phyloP scores from a whole-genome alignment of 2,113 vertebrate species.

The Cynopterus brachyotis region DNA sequence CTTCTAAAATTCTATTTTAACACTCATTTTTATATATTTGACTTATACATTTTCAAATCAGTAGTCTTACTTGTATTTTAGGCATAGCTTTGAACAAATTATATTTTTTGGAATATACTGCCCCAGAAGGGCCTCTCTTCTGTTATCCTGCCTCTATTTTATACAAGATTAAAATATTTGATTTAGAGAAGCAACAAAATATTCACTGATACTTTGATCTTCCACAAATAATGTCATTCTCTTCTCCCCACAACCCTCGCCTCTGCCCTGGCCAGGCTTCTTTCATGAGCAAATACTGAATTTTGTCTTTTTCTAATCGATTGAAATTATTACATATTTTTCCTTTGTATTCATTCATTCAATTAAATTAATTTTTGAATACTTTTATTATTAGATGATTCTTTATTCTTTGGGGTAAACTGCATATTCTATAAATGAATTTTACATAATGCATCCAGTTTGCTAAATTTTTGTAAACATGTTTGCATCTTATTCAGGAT shows the following conservation, averaged over 20 bases:
- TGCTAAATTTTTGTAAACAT: background rate
- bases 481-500: background rate
- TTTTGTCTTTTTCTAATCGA: background rate
- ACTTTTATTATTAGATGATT: background rate
- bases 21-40: background rate
- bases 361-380: background rate
- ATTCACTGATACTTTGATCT: background rate
- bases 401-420: background rate
- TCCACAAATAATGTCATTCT: background rate
- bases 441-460: background rate
- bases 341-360: background rate
- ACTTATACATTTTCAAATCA: background rate
- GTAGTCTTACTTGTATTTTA: background rate
- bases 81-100: background rate
- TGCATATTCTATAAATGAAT: background rate
- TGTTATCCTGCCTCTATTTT: background rate
- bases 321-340: background rate
- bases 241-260: no score
- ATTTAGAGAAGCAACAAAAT: background rate
- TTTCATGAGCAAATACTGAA: background rate
- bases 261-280: background rate
- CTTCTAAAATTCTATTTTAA: background rate
- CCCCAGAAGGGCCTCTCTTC: background rate
- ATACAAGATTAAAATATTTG: background rate
- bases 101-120: background rate